Base-by-base conservation (phyloP, 2,797 vertebrate genomes). In the Hyperoplus immaculatus region DNA sequence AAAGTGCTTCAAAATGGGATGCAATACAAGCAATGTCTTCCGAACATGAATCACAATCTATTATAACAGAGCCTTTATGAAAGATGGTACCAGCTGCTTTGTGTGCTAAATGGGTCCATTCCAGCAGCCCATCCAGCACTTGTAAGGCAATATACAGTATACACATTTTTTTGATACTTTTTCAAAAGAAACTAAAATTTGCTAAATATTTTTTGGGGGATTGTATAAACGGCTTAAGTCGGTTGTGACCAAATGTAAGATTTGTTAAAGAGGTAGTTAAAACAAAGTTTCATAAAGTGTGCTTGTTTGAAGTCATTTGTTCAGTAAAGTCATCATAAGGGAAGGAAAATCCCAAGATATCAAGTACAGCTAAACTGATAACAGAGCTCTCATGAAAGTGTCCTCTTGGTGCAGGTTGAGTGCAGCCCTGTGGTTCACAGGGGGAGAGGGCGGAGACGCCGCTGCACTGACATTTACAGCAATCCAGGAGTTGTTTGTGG, bases 391-490 rank as follows among this genome's bases (percentile, higher is more conserved):
- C 81, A 81, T 92, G 77, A 93, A 95, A 93, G 89, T 87, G 87
- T 92, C 88, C 81, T 71, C 84, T 91, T 94, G 88, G 85, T 94
- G 91, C 86, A 87, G 89, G 88, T 90, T 93, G 88, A 90, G 80
- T 88, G 91, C 87, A 80, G 82, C 84, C 66, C 85, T 89, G 75
- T 91, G 88, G 89, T 92, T 94, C 91, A 92, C 85, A 88, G 88
- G 88, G 29, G 88, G 81, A 92, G 78, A 87, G 86, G 83, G 84
- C 66, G 83, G 84, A 77, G 75, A 84, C 81, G 68, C 82, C 71
- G 80, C 90, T 81, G 86, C 86, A 80, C 79, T 95, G 94, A 94
- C 94, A 94, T 95, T 95, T 95, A 88, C 94, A 94, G 94, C 91
- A 92, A 90, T 92, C 81, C 91, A 80, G 80, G 92, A 92, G 92